Conservation (phyloP, 2,113 vertebrate species). For the Diadophis punctatus region DNA sequence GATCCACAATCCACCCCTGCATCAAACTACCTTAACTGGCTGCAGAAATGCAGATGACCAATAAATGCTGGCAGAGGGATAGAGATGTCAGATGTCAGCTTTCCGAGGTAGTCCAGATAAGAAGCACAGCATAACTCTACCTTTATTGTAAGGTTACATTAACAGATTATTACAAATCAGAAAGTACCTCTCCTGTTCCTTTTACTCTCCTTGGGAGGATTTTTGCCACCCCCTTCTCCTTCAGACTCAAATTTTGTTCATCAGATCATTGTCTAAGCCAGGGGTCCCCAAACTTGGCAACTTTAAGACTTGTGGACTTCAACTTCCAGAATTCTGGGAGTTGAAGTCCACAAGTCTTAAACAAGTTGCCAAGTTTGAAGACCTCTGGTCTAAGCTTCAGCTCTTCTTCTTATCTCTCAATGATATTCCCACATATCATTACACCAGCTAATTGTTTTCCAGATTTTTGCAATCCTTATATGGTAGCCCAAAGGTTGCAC, state of each 20-base stretch:
- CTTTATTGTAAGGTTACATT: neutral
- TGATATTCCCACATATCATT: neutral
- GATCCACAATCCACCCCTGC: no score
- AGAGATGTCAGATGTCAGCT: neutral
- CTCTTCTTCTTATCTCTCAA: neutral
- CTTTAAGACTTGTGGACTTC: no score
- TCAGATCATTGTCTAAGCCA: neutral
- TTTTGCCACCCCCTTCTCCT: neutral
- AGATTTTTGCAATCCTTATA: neutral
- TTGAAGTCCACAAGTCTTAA: no score
- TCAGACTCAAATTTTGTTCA: neutral
- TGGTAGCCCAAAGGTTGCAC: neutral
- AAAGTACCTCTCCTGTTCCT: neutral
- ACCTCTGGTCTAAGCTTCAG: neutral
- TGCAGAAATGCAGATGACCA: neutral
- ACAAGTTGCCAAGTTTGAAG: no score
- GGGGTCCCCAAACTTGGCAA: no score
- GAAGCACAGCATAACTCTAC: neutral
- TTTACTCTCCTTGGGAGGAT: neutral
- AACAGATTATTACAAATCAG: neutral
- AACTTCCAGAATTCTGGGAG: no score
- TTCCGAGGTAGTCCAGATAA: neutral
- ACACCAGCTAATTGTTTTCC: neutral
- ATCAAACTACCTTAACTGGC: neutral
- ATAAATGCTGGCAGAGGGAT: neutral